These are phyloP conservation scores for Incurvaria masculella DNA, from an alignment of 2,888 invertebrate genomes.

Conservation along the genomic window DNA sequence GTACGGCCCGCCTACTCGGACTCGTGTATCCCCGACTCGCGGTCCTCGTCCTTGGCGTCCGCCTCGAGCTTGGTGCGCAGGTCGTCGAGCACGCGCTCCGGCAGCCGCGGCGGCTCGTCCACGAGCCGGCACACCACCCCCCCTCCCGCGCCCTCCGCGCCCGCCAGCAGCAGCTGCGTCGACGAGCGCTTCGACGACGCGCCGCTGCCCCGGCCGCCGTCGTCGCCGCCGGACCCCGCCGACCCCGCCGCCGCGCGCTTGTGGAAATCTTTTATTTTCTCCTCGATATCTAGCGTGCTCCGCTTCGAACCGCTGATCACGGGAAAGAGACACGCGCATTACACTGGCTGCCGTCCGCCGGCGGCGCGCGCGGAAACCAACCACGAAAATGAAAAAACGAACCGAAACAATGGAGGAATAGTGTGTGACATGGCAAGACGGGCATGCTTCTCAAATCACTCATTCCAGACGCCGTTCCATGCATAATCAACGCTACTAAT, in stretches of 20 bases:
- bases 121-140: slow-evolving; percentile 40
- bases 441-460: too few species aligned
- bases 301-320: slow-evolving; percentile 42
- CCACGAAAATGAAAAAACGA: too few species aligned
- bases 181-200: slow-evolving; percentile 16
- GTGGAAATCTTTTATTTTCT: slow-evolving; percentile 29
- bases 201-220: slow-evolving; percentile 11
- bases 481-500: too few species aligned
- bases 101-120: slow-evolving; percentile 20
- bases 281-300: slow-evolving; percentile 53
- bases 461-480: too few species aligned
- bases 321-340: neutral
- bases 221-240: slow-evolving; percentile 10
- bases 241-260: slow-evolving; percentile 40
- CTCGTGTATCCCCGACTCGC: slow-evolving; percentile 49
- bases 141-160: slow-evolving; percentile 24
- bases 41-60: slow-evolving; percentile 38
- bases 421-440: too few species aligned
- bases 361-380: too few species aligned
- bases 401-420: too few species aligned
- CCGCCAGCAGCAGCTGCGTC: slow-evolving; percentile 25
- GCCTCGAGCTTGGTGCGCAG: slow-evolving; percentile 42
- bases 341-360: too few species aligned
- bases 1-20: slow-evolving; percentile 29
- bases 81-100: slow-evolving; percentile 38